phyloP scores from a whole-genome alignment of 2,888 invertebrate genomes.

The Cheilosia urbana region DNA sequence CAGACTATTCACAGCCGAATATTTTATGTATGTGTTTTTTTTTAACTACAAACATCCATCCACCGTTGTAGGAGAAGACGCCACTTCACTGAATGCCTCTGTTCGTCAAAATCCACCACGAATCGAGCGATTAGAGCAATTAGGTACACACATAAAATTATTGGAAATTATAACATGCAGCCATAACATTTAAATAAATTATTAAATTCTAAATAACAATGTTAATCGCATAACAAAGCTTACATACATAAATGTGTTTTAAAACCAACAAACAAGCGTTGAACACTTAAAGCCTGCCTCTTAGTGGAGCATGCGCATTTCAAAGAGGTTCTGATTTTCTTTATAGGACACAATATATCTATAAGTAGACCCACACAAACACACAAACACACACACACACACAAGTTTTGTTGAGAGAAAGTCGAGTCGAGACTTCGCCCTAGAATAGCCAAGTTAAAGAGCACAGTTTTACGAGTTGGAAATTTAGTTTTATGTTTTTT shows the following conservation, averaged over 20 bases:
- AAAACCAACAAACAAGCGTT: constrained; percentile 2
- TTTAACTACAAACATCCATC: constrained; percentile 21
- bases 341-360: constrained; percentile 32
- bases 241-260: constrained; percentile 69
- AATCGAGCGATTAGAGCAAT: constrained; percentile 82
- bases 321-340: constrained; percentile 50
- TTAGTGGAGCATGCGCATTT: constrained; percentile 76
- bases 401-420: constrained; percentile 43
- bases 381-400: constrained; percentile 49
- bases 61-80: constrained; percentile 64
- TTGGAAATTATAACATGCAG: constrained; percentile 49
- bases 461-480: constrained; percentile 38
- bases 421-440: constrained; percentile 14
- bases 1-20: neutral
- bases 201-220: constrained; percentile 34
- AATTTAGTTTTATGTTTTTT: constrained; percentile 28
- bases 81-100: constrained; percentile 48
- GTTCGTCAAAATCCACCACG: constrained; percentile 82
- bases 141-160: constrained; percentile 79
- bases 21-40: neutral
- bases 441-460: constrained; percentile 39
- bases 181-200: constrained; percentile 11
- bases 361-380: constrained; percentile 40
- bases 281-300: constrained; percentile 64
- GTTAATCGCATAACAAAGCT: constrained; percentile 60